Evolutionary conservation across 2,797 vertebrate genomes (phyloP), one percentile per base, ranked within the genome.

Genomic region (Accipiter minullus): DNA sequence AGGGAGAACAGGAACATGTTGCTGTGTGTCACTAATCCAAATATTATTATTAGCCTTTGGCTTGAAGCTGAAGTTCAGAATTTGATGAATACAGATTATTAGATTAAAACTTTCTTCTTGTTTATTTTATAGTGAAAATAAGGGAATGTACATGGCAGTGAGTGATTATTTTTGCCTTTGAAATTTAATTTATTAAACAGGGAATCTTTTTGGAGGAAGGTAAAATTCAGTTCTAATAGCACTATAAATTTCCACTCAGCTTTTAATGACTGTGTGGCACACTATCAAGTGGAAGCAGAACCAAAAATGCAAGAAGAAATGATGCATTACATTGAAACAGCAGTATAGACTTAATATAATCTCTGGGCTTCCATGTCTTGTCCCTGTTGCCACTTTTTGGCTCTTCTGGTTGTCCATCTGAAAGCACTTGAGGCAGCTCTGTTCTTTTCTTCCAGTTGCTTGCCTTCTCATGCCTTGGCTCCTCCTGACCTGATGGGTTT

Each of bases 151-250:
- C 36, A 9, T 60, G 58, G 38, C 44, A 74, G 38, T 48, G 50
- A 92, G 52, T 59, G 42, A 89, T 93, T 92, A 50, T 55, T 94
- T 94, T 86, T 94, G 50, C 64, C 72, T 95, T 90, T 80, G 64
- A 93, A 94, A 91, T 94, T 75, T 64, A 79, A 83, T 96, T 89
- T 81, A 91, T 85, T 81, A 62, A 86, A 67, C 58, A 58, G 50
- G 19, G 50, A 31, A 87, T 88, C 64, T 52, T 91, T 95, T 22
- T 86, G 80, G 52, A 87, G 63, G 45, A 82, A 90, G 44, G 53
- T 76, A 85, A 86, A 90, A 85, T 92, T 83, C 58, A 72, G 40
- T 96, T 92, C 75, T 88, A 94, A 86, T 69, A 88, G 89, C 75
- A 81, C 93, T 83, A 56, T 93, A 93, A 92, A 95, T 96, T 72